Evolutionary conservation across 2,888 invertebrate genomes (phyloP), one percentile per base, ranked within the genome.

Genomic region (Andrena hattorfiana): DNA sequence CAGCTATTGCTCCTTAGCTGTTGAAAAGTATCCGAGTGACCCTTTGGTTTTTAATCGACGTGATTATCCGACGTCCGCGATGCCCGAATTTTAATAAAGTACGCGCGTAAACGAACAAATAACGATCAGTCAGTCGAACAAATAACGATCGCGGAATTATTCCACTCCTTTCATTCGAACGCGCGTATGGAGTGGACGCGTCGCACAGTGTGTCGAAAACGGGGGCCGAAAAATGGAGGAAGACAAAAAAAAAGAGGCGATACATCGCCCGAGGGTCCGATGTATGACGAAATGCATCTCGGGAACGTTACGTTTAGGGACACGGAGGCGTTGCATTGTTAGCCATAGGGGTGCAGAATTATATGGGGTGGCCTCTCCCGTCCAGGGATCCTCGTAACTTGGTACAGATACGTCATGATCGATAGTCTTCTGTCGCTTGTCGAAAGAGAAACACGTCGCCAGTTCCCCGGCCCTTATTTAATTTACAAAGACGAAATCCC

Each of bases 401-500:
- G 85, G 87, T 85, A 90, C 90, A 88, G 91, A 92, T 92, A 89
- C 87, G 84, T 87, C 85, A 88, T 93, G 92, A 92, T 92, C 92
- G 91, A 92, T 93, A 93, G 91, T 90, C 82, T 81, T 85, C 82
- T 83, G 85, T 80, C 79, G 79, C 75, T 83, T 83, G 81, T 86
- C 88, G 87, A 89, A 88, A 90, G 87, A 89, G 89, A 87, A 84
- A 87, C 88, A 71, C 73, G 82, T 48, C 66, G 13, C 69, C 32
- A 5, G 8, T 73, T 54, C 16, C 62, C 59, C 10, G 20, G 16
- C n/a, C 10, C 20, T 20, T 51, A 26, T 48, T 66, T 69, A 35
- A 73, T 73, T 78, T 42, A 16, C 42, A 48, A 62, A 10, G n/a
- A 10, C 32, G 10, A 20, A 23, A 30, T 30, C 67, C 54, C 10